Evolutionary conservation across 2,888 invertebrate genomes (phyloP).

Genomic region (Pterostichus niger): DNA sequence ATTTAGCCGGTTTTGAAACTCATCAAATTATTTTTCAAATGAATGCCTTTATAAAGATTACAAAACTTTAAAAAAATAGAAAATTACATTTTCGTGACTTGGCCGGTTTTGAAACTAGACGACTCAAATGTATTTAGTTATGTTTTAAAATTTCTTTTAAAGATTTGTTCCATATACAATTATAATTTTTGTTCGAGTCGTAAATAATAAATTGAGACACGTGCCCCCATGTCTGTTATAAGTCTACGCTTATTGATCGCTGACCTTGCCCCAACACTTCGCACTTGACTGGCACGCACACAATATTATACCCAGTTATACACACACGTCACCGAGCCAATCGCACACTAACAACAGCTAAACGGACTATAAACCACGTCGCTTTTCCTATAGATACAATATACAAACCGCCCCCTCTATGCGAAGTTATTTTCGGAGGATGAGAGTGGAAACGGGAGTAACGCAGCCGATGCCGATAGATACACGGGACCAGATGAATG

Average conservation of each 20-base stretch:
- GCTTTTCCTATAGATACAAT: conserved; percentile 11
- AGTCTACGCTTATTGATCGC: not conserved
- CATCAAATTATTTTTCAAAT: too few relatives aligned
- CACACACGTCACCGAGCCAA: conserved; percentile 21
- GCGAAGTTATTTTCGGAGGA: not conserved
- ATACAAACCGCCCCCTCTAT: conserved; percentile 35
- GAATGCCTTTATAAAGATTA: too few relatives aligned
- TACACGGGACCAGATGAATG: conserved; percentile 8
- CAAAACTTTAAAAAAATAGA: too few relatives aligned
- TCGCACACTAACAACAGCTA: conserved; percentile 30
- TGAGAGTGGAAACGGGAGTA: conserved; percentile 35
- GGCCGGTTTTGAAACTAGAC: too few relatives aligned
- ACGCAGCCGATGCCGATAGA: conserved; percentile 8
- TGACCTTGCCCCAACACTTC: conserved; percentile 24
- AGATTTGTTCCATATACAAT: too few relatives aligned
- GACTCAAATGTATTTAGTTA: too few relatives aligned
- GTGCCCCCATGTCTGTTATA: not conserved
- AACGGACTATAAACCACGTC: conserved; percentile 48
- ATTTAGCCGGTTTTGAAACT: too few relatives aligned
- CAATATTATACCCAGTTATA: conserved; percentile 48
- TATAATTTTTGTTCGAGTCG: too few relatives aligned
- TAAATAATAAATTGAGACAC: too few relatives aligned
- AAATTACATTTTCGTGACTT: too few relatives aligned
- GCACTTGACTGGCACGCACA: conserved; percentile 27
- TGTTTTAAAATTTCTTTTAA: too few relatives aligned